phyloP scores from a whole-genome alignment of 2,113 vertebrate species.

The Rhadina sibilatrix region DNA sequence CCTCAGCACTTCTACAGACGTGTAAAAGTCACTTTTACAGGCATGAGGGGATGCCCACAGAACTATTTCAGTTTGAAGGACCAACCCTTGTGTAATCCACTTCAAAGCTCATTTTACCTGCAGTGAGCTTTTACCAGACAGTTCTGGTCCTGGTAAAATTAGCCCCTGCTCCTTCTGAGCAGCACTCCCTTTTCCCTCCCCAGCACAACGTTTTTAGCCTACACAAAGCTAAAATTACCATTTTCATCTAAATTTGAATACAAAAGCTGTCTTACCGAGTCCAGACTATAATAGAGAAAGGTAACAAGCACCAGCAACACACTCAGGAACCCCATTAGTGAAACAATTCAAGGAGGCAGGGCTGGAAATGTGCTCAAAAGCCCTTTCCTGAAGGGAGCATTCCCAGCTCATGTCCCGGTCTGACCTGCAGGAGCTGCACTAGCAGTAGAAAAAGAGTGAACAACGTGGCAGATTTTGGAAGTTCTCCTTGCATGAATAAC shows the following conservation, averaged over 20 bases:
- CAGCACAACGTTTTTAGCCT: not conserved
- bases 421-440: not conserved
- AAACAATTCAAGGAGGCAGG: not conserved
- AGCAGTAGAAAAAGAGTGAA: not conserved
- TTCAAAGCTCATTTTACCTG: not conserved
- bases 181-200: not conserved
- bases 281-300: not conserved
- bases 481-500: not conserved
- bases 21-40: not conserved
- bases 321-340: not conserved
- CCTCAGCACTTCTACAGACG: not conserved
- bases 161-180: not conserved
- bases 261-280: not conserved
- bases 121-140: not conserved
- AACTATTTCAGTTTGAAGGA: not conserved
- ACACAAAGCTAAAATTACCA: not conserved
- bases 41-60: not conserved
- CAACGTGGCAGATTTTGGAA: not conserved
- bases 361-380: not conserved
- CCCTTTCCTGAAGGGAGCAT: not conserved
- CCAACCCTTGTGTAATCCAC: not conserved
- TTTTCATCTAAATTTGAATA: not conserved
- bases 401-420: not conserved
- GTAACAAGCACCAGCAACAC: not conserved
- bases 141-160: not conserved